Conservation (phyloP, 2,888 invertebrate genomes). For the Phortica magna region DNA sequence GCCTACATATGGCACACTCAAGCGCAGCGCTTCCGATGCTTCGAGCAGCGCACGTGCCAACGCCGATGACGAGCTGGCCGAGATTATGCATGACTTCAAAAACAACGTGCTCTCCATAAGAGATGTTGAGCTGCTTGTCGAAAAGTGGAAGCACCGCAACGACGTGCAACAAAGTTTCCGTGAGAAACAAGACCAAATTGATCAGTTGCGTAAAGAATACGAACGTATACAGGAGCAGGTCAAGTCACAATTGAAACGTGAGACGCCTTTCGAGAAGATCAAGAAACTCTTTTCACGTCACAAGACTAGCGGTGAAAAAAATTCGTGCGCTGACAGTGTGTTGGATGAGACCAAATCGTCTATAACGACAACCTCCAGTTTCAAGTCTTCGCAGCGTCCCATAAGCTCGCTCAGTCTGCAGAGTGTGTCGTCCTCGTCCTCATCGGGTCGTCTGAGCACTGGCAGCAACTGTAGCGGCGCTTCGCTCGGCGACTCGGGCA, state of each 20-base stretch:
- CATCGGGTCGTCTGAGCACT: constrained; percentile 89
- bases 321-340: constrained; percentile 64
- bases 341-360: constrained; percentile 77
- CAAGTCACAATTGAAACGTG: constrained; percentile 86
- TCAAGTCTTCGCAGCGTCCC: constrained; percentile 80
- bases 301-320: constrained; percentile 76
- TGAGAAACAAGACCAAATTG: constrained; percentile 90
- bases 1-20: constrained; percentile 72
- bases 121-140: constrained; percentile 90
- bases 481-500: constrained; percentile 90
- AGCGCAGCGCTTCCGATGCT: constrained; percentile 76
- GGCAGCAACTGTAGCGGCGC: constrained; percentile 86
- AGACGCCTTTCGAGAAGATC: constrained; percentile 89
- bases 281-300: constrained; percentile 86
- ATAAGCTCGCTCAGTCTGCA: constrained; percentile 84
- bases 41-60: constrained; percentile 73
- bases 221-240: constrained; percentile 89
- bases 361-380: constrained; percentile 73
- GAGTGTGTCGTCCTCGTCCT: constrained; percentile 84
- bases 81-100: constrained; percentile 93
- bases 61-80: constrained; percentile 86
- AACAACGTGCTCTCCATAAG: constrained; percentile 91
- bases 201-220: constrained; percentile 88
- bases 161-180: constrained; percentile 92
- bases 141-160: constrained; percentile 91